Conservation (phyloP, 2,888 invertebrate genomes). For the Ganaspis brasiliensis region DNA sequence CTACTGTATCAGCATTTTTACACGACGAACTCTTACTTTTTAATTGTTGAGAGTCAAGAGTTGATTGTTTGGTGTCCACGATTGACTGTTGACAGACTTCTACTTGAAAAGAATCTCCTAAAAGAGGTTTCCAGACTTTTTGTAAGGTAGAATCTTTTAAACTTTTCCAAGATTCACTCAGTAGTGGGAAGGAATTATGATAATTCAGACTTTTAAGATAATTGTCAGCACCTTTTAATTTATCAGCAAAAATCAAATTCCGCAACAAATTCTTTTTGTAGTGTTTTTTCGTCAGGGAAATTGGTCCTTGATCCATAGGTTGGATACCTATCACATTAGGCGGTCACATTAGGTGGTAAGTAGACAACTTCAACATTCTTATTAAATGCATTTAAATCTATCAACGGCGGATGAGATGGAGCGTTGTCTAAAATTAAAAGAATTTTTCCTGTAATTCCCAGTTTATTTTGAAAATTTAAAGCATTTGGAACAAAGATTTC, state of each 20-base stretch:
- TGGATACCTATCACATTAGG: neutral
- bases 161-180: neutral
- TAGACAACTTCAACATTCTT: neutral
- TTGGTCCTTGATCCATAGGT: slow-evolving; percentile 13
- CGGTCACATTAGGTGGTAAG: neutral
- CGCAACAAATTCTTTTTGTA: neutral
- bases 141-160: neutral
- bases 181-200: neutral
- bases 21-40: too few species aligned
- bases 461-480: neutral
- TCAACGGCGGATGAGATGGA: neutral
- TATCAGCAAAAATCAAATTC: neutral
- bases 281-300: neutral
- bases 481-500: too few species aligned
- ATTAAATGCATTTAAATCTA: neutral
- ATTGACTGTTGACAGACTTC: neutral
- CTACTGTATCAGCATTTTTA: neutral
- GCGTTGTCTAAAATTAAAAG: neutral
- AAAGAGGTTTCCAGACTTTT: neutral
- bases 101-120: neutral
- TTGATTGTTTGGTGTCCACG: neutral
- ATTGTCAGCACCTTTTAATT: neutral
- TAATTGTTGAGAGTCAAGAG: too few species aligned
- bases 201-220: neutral
- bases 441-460: neutral